Conservation (phyloP, 2,797 vertebrate genomes). For the Garrulus glandarius region DNA sequence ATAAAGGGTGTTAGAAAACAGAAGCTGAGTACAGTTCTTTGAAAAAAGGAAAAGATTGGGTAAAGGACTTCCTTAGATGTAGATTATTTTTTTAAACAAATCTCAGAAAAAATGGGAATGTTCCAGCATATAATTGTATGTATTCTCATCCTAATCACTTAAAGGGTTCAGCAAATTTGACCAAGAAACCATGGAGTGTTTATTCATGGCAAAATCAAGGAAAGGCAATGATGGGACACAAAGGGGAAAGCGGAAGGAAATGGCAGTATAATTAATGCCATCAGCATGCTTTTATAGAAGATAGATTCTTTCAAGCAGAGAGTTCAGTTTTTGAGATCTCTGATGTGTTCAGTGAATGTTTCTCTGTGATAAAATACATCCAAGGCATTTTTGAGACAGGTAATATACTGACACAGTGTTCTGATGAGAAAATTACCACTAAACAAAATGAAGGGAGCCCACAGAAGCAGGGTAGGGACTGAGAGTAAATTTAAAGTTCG, state of each 20-base stretch:
- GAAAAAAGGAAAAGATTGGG: neutral
- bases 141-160: neutral
- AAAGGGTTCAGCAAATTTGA: neutral
- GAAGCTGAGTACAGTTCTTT: neutral
- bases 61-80: neutral
- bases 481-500: neutral
- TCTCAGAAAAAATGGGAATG: neutral
- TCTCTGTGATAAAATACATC: neutral
- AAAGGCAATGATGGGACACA: neutral
- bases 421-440: neutral
- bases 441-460: neutral
- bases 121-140: neutral
- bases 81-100: neutral
- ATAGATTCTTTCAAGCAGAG: neutral
- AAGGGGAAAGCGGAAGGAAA: neutral
- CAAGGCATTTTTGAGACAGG: neutral
- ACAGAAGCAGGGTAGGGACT: neutral
- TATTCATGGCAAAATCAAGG: neutral
- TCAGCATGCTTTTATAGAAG: neutral
- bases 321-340: neutral
- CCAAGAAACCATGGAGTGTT: neutral
- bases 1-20: neutral
- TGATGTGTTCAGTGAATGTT: neutral
- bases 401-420: neutral
- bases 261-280: neutral